phyloP scores from a whole-genome alignment of 2,888 invertebrate genomes.

The Dusona sp. region DNA sequence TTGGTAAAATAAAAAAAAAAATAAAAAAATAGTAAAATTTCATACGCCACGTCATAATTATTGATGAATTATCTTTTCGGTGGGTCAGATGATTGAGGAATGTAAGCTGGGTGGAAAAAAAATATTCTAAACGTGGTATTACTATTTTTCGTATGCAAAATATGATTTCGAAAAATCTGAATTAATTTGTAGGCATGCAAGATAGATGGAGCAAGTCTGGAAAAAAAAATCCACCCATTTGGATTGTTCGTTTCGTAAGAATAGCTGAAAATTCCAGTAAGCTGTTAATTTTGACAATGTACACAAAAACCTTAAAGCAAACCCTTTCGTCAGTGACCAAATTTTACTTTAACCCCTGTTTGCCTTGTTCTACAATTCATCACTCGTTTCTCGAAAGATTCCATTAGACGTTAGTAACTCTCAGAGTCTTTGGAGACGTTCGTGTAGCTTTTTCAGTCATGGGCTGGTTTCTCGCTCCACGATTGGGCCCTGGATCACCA shows the following conservation, averaged over 20 bases:
- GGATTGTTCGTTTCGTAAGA: background rate
- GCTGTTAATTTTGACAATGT: background rate
- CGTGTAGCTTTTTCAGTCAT: background rate
- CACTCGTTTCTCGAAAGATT: slow-evolving; percentile 1
- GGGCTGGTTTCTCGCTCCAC: slow-evolving; percentile 14
- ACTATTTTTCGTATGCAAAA: background rate
- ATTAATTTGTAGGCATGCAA: background rate
- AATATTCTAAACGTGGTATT: too few species aligned
- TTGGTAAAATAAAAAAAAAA: too few species aligned
- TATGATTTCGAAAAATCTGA: background rate
- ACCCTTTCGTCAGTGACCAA: background rate
- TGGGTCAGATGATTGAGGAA: too few species aligned
- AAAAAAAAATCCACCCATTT: background rate
- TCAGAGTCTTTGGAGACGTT: background rate
- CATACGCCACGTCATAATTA: too few species aligned
- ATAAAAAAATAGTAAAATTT: too few species aligned
- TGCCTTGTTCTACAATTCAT: background rate
- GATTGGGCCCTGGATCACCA: slow-evolving; percentile 5
- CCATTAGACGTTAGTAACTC: background rate
- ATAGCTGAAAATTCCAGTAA: background rate
- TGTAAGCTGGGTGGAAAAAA: too few species aligned
- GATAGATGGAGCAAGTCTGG: background rate
- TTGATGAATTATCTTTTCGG: too few species aligned
- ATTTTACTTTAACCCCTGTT: background rate
- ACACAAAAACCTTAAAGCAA: background rate